Percentiles rank a stretch among this genome's conserved stretches.
These are phyloP conservation scores for Artibeus jamaicensis DNA, from an alignment of 2,797 vertebrate genomes.

Conservation along the genomic window DNA sequence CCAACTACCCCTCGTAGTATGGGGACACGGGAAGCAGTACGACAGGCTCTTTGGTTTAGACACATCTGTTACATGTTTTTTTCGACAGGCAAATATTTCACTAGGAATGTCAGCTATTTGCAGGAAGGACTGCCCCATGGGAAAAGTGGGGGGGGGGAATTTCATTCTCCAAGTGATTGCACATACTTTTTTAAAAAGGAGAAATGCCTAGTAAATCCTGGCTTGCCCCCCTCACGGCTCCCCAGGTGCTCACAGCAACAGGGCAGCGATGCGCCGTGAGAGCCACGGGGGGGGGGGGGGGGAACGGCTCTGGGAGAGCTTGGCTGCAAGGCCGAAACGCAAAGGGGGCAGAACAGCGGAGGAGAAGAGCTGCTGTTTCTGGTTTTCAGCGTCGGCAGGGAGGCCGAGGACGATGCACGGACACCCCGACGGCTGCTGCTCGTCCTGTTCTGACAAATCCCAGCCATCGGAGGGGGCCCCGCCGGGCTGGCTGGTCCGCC, in stretches of 20 bases:
- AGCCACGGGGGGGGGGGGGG: constrained; percentile 75
- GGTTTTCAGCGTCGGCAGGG: constrained; percentile 62
- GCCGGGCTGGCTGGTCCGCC: constrained; percentile 87
- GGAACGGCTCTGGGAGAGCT: constrained; percentile 72
- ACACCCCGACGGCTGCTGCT: constrained; percentile 78
- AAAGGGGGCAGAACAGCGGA: constrained; percentile 19
- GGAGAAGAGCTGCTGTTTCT: constrained; percentile 66
- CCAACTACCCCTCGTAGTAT: constrained; percentile 75
- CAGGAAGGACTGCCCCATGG: constrained; percentile 78
- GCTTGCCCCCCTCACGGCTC: constrained; percentile 61
- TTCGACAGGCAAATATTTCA: constrained; percentile 83
- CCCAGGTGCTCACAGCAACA: constrained; percentile 56
- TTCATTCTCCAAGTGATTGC: constrained; percentile 81
- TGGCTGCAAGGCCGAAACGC: constrained; percentile 74
- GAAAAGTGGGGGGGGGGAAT: constrained; percentile 28
- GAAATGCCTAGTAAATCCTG: constrained; percentile 33
- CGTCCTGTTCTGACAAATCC: constrained; percentile 79
- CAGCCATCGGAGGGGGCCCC: constrained; percentile 80
- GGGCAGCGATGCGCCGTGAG: constrained; percentile 70
- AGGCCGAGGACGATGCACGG: constrained; percentile 79
- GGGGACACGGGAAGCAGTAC: constrained; percentile 82
- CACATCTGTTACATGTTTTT: constrained; percentile 73
- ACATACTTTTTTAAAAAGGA: constrained; percentile 75
- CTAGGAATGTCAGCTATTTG: constrained; percentile 81
- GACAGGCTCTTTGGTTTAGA: constrained; percentile 90